Base-by-base conservation (phyloP, 1,140 invertebrate species). In the Drosophila albomicans region DNA sequence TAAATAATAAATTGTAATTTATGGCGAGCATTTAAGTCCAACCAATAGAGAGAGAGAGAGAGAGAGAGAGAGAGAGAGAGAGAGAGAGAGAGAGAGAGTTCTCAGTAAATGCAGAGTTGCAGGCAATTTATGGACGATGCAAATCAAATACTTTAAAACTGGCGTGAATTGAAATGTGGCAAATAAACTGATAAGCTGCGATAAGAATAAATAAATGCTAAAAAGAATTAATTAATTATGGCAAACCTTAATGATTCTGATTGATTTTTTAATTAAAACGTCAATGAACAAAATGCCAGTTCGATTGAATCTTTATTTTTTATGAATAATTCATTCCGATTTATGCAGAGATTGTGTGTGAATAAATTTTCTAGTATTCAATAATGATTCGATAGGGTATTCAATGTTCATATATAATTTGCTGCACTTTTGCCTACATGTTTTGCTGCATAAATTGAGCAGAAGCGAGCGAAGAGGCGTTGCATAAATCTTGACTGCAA, bases 401-500 rank as follows among this genome's bases (percentile, higher is more conserved):
- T 25, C 20, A 25, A 25, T 25, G 20, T 25, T 25, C 20, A 25
- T 25, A 25, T 25, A 25, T 25, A 25, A 25, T 25, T 25, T 3
- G 20, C 20, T 25, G 20, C 20, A 25, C 20, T 25, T 25, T 4
- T 25, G 20, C 20, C 20, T 3, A 3, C 20, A 25, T 32, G 30
- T 32, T 32, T 5, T 32, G 30, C 30, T 32, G 3, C 10, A 61
- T 20, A 45, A 35, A 67, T 25, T 25, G 20, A 25, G 20, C 20
- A 25, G 20, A 25, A 25, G 20, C 20, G 20, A 3, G 20, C 20
- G 20, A 58, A 59, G 61, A 45, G 38, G 49, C 16, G 56, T 45
- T 32, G 48, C 65, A 79, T 87, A 84, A 88, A 84, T 87, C 80
- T 82, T 64, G 46, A 41, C 63, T 80, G 73, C 79, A 72, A 59